Evolutionary conservation across 2,113 vertebrate species (phyloP).

Genomic region (Semicossyphus pulcher): DNA sequence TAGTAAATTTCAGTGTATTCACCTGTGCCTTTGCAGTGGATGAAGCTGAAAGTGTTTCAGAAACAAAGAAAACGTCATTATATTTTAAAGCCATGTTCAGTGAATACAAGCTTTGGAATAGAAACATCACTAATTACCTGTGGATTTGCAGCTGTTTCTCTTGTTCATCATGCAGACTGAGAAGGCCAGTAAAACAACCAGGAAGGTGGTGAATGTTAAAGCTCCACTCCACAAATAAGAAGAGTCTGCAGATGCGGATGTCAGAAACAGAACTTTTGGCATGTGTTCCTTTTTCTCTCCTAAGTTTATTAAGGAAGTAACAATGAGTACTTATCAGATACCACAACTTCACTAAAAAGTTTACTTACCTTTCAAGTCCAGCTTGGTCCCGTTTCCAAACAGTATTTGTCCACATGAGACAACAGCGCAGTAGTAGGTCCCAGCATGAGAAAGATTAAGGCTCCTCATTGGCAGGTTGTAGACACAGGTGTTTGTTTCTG

Average conservation of each 20-base stretch:
- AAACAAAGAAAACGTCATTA: background rate
- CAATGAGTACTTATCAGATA: too few relatives aligned
- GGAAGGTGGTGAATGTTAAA: background rate
- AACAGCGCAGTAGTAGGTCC: conserved; percentile 55
- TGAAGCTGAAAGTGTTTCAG: background rate
- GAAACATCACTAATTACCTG: background rate
- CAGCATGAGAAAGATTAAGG: background rate
- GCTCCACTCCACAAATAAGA: conserved; percentile 1
- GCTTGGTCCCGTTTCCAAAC: conserved; percentile 52
- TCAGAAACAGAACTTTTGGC: too few relatives aligned
- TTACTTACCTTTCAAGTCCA: conserved; percentile 17
- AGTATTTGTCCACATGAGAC: conserved; percentile 56
- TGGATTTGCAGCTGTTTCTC: background rate
- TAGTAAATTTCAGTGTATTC: background rate
- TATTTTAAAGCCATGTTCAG: background rate
- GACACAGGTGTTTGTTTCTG: conserved; percentile 22
- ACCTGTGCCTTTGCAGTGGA: background rate
- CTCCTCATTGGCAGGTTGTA: too few relatives aligned
- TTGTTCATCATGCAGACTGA: background rate
- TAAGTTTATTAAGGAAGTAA: too few relatives aligned
- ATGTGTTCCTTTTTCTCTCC: too few relatives aligned
- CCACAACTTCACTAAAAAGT: too few relatives aligned
- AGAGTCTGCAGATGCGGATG: too few relatives aligned
- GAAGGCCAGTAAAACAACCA: conserved; percentile 4
- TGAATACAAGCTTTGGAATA: too few relatives aligned